Conservation (phyloP, 2,888 invertebrate species). For the Aphrophora alni region DNA sequence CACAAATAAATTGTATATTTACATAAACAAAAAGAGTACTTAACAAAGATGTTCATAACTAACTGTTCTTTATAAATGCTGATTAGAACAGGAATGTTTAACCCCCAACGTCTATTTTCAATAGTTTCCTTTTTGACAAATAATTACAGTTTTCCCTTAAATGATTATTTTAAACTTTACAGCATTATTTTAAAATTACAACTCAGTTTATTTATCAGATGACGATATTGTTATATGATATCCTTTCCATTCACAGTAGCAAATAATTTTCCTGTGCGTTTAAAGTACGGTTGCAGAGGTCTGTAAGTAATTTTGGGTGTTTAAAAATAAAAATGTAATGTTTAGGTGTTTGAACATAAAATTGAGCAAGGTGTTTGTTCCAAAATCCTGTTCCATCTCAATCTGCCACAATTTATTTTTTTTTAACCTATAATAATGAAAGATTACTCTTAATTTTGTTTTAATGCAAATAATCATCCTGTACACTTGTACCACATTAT, state of each 20-base stretch:
- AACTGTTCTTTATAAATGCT: not conserved
- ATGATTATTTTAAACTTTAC: not conserved
- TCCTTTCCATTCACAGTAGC: not conserved
- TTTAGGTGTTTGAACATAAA: no score
- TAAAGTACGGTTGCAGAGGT: not conserved
- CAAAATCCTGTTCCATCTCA: no score
- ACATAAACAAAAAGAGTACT: not conserved
- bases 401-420: no score
- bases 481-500: no score
- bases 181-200: not conserved
- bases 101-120: not conserved
- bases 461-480: no score
- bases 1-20: not conserved
- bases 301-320: not conserved
- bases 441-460: no score
- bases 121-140: not conserved
- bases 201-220: no score
- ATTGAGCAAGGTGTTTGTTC: no score
- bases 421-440: no score
- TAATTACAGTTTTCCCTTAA: not conserved
- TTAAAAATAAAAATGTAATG: no score
- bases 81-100: not conserved
- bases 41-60: no score
- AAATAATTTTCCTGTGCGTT: not conserved
- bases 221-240: not conserved